A percentile compares a stretch with the other conserved stretches of the same genome.
phyloP scores from a whole-genome alignment of 2,113 vertebrate genomes.

The Bambusicola thoracicus region DNA sequence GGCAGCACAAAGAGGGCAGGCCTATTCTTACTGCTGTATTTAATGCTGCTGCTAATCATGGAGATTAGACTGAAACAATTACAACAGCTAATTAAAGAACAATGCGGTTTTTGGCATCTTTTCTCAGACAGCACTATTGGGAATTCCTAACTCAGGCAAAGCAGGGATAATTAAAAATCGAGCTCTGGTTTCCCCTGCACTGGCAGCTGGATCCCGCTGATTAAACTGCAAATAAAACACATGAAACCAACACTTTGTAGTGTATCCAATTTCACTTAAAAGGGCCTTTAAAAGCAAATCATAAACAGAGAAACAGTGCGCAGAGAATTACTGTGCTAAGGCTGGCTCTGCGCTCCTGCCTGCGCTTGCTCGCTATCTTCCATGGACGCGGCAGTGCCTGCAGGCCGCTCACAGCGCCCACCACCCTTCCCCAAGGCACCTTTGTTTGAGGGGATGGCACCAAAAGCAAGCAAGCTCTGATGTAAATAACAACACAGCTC shows the following conservation, averaged over 20 bases:
- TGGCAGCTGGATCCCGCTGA: conserved; percentile 81
- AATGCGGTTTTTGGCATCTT: conserved; percentile 84
- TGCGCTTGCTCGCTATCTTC: background rate
- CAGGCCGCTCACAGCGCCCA: background rate
- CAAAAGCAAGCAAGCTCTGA: background rate
- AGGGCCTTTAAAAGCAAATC: conserved; percentile 78
- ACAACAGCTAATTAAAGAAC: conserved; percentile 88
- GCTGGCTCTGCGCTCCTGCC: conserved; percentile 6
- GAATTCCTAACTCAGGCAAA: conserved; percentile 83
- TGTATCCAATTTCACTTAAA: conserved; percentile 82
- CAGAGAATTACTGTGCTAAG: conserved; percentile 75
- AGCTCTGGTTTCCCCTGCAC: conserved; percentile 69
- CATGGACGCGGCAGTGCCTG: background rate
- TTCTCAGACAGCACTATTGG: conserved; percentile 73
- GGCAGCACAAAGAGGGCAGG: conserved; percentile 73
- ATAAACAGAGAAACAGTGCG: conserved; percentile 72
- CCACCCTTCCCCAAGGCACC: background rate
- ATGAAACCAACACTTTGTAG: conserved; percentile 81
- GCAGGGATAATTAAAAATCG: conserved; percentile 85
- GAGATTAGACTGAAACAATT: conserved; percentile 87
- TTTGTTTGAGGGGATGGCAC: background rate
- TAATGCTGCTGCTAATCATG: conserved; percentile 85
- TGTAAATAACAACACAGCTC: background rate
- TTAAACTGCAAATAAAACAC: conserved; percentile 84
- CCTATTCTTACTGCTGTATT: conserved; percentile 83